phyloP scores from a whole-genome alignment of 2,888 invertebrate genomes.

The Tanypteryx hageni region DNA sequence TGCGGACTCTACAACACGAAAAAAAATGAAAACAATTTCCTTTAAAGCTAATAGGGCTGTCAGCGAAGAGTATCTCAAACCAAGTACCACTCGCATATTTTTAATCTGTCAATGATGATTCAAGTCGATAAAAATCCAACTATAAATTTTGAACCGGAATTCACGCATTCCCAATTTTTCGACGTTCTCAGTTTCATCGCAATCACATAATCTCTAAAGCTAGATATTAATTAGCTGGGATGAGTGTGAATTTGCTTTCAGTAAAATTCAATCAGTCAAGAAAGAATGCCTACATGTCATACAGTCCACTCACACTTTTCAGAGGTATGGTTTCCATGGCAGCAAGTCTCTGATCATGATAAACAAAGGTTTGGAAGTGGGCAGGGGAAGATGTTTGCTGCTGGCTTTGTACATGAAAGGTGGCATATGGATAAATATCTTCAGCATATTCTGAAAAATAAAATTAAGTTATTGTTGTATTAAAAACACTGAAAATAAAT shows the following conservation, averaged over 20 bases:
- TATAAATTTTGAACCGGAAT: slow-evolving; percentile 39
- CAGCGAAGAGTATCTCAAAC: slow-evolving; percentile 41
- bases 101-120: slow-evolving; percentile 48
- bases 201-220: slow-evolving; percentile 53
- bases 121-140: slow-evolving; percentile 42
- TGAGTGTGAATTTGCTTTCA: slow-evolving; percentile 58
- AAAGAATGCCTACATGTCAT: slow-evolving; percentile 57
- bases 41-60: slow-evolving; percentile 42
- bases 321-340: slow-evolving; percentile 72
- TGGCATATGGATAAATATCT: slow-evolving; percentile 73
- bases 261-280: slow-evolving; percentile 46
- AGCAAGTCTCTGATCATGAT: slow-evolving; percentile 71
- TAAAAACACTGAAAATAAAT: slow-evolving; percentile 27
- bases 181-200: slow-evolving; percentile 28
- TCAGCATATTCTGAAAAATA: slow-evolving; percentile 71
- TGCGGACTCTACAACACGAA: slow-evolving; percentile 69
- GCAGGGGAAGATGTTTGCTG: slow-evolving; percentile 69
- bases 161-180: slow-evolving; percentile 32
- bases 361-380: slow-evolving; percentile 71
- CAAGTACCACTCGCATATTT: slow-evolving; percentile 39
- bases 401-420: slow-evolving; percentile 72
- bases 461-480: slow-evolving; percentile 59
- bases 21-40: slow-evolving; percentile 26
- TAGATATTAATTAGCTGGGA: slow-evolving; percentile 41
- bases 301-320: slow-evolving; percentile 70